A percentile compares a stretch with the other conserved stretches of the same genome.
phyloP scores from a whole-genome alignment of 2,888 invertebrate genomes.

The Athrips mouffetella region DNA sequence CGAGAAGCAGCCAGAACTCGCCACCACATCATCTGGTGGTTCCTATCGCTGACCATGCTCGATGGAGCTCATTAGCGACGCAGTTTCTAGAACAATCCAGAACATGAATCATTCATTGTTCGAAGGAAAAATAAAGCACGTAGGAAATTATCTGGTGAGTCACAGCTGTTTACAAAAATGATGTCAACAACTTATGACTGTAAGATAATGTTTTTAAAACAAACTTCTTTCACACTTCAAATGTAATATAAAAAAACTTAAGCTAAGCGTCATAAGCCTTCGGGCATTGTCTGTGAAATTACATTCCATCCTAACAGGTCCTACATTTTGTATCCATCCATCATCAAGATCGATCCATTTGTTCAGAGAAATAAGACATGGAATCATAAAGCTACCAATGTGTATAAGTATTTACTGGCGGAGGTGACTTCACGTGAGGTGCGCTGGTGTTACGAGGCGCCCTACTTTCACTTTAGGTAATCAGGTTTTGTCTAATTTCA shows the following conservation, averaged over 20 bases:
- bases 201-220: conserved; percentile 2
- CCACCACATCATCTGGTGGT: conserved; percentile 17
- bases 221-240: too few relatives aligned
- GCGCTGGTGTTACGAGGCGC: neutral
- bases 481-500: conserved; percentile 24
- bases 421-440: conserved; percentile 10
- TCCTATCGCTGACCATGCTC: conserved; percentile 18
- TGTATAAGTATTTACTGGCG: conserved; percentile 16
- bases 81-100: neutral
- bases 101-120: conserved; percentile 15
- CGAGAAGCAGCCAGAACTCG: conserved; percentile 26
- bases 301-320: conserved; percentile 42
- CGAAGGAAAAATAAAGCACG: conserved; percentile 15
- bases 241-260: too few relatives aligned
- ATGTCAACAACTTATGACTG: neutral
- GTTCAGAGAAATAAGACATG: conserved; percentile 4
- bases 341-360: conserved; percentile 4
- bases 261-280: conserved; percentile 13
- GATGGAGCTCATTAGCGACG: conserved; percentile 18
- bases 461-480: conserved; percentile 40
- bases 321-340: conserved; percentile 5
- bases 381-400: neutral
- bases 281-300: conserved; percentile 34
- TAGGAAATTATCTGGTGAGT: conserved; percentile 23
- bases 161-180: conserved; percentile 20